Conservation (phyloP, 2,113 vertebrate species). For the Columba janthina region DNA sequence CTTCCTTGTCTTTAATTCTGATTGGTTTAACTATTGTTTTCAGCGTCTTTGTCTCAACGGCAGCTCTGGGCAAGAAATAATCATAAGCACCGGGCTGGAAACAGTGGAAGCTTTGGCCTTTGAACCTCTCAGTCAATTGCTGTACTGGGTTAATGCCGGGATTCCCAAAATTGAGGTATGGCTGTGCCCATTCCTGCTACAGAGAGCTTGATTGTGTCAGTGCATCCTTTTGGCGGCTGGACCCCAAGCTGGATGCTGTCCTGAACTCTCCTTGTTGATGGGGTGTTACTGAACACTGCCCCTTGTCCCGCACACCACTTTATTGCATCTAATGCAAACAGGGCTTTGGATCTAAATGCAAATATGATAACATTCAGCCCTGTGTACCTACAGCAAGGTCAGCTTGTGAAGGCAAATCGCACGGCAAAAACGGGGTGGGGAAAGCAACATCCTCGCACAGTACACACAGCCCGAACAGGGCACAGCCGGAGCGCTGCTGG, state of each 20-base stretch:
- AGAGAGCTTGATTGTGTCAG: too few species aligned
- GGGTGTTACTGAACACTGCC: not conserved
- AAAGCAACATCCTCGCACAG: not conserved
- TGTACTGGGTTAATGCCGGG: constrained; percentile 97
- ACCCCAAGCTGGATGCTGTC: not conserved
- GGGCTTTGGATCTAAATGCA: not conserved
- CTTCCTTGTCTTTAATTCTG: not conserved
- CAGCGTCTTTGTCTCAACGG: constrained; percentile 96
- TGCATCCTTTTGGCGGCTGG: not conserved
- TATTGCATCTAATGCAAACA: not conserved
- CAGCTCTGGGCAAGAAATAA: constrained; percentile 91
- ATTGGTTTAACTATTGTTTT: not conserved
- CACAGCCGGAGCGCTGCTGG: not conserved
- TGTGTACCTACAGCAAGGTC: not conserved
- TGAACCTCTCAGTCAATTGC: constrained; percentile 90
- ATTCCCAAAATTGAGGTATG: constrained; percentile 95
- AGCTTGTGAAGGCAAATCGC: not conserved
- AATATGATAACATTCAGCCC: not conserved
- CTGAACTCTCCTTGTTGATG: not conserved
- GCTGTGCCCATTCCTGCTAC: rapidly evolving
- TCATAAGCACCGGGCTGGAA: constrained; percentile 86
- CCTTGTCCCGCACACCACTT: not conserved
- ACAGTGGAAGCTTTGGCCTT: constrained; percentile 95
- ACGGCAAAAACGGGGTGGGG: rapidly evolving
- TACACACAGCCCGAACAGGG: not conserved